A percentile compares a stretch with the other conserved stretches of the same genome.
Evolutionary conservation across 2,888 invertebrate genomes (phyloP).

Genomic region (Physocephala rufipes): DNA sequence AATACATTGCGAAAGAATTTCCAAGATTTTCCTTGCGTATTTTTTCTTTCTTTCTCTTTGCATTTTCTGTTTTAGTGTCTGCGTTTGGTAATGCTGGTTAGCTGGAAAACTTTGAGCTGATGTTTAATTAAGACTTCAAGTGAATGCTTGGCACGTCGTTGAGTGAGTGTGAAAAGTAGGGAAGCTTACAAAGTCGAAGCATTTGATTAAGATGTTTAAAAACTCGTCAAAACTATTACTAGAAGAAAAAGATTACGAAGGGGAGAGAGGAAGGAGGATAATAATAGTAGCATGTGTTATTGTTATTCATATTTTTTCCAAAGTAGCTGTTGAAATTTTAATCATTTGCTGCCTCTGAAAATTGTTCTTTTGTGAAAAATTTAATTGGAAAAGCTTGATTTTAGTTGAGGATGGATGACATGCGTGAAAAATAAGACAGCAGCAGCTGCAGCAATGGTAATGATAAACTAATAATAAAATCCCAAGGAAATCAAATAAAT

Average conservation of each 20-base stretch:
- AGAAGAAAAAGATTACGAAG: too few relatives aligned
- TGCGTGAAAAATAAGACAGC: background rate
- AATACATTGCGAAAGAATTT: background rate
- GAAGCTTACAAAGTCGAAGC: background rate
- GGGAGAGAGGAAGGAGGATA: too few relatives aligned
- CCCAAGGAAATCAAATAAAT: too few relatives aligned
- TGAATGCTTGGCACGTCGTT: background rate
- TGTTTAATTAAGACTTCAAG: constrained; percentile 11
- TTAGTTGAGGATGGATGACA: background rate
- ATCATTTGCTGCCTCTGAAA: constrained; percentile 8
- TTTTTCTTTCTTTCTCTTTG: too few relatives aligned
- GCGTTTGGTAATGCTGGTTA: too few relatives aligned
- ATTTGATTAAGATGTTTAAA: background rate
- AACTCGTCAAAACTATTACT: background rate
- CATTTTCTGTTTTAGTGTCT: too few relatives aligned
- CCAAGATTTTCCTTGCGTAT: constrained; percentile 2
- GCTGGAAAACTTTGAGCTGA: constrained; percentile 16
- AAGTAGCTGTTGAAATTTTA: constrained; percentile 10
- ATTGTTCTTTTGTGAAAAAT: background rate
- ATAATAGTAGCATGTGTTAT: background rate
- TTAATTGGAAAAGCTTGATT: constrained; percentile 15
- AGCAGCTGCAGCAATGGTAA: too few relatives aligned
- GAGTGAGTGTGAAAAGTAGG: constrained; percentile 1
- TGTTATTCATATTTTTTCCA: background rate
- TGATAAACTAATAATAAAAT: too few relatives aligned